Evolutionary conservation across 1,140 invertebrate genomes (phyloP), one percentile per base, ranked within the genome.

Genomic region (Cyclargus thomasi): DNA sequence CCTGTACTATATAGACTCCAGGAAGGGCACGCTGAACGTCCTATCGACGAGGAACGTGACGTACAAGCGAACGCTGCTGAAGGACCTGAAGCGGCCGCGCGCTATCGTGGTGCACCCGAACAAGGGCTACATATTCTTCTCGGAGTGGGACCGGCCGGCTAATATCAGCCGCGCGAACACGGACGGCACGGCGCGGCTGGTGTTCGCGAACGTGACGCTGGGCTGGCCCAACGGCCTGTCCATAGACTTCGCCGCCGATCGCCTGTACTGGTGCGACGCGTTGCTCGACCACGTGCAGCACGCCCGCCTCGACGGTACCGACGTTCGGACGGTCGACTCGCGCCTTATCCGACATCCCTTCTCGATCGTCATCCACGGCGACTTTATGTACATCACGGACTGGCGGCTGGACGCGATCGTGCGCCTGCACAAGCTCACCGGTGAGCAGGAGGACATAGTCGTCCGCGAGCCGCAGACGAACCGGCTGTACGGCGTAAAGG

Each of bases 341-440:
- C 91, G 95, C 68, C 88, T 97, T 1, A 97, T 99, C 18, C 93
- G 96, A 59, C 97, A 99, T 93, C 98, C 99, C 6, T 99, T 99
- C 90, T 99, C 97, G 0, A 96, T 99, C 53, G 97, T 98, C 0
- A 97, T 99, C 70, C 94, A 97, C 84, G 93, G 95, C 77, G 95
- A 98, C n/a, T 97, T 95, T 91, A 95, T 99, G 92, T 99, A 98
- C 81, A 98, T 99, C 16, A 99, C 98, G 0, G 98, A 99, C 83
- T 99, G 98, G 98, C 91, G 98, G 47, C 85, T 99, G 6, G 98
- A 99, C 86, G 97, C 98, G 0, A 99, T 99, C 39, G 95, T 99
- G 1, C 92, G 96, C 47, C 91, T 99, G 67, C 95, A 98, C 78
- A 99, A 99, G 83, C 91, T 95, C 17, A 97, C 95, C 0, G 97